Base-by-base conservation (phyloP, 2,888 invertebrate species). In the Sipha maydis region DNA sequence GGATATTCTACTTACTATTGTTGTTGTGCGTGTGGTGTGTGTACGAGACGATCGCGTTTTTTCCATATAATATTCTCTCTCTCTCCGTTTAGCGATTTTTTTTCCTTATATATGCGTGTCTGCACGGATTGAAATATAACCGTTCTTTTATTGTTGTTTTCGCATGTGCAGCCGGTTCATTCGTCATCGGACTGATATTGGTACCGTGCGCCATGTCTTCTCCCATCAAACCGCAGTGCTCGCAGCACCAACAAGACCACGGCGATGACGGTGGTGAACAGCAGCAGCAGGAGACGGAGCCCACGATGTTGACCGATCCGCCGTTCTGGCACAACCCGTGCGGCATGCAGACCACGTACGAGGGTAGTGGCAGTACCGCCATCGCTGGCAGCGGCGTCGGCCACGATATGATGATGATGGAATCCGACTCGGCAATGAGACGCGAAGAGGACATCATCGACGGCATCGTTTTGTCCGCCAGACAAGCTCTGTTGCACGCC, bases 301-400 rank as follows among this genome's bases (percentile, higher is more conserved):
- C 71, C 17, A 28, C 73, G 75, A 56, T 14, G 38, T 41, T 79
- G 25, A 75, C 86, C 78, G 80, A 28, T 41, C 56, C 86, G 61
- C 86, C 86, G 80, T 88, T 88, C 31, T 88, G 86, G 86, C 73
- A 80, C 67, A 88, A 88, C 31, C 86, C 86, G 54, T 88, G 86
- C 48, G 86, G 86, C 80, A 80, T 25, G 86, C 75, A 78, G 17
- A 9, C 54, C 79, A 38, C 79, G 61, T 41, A 28, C 31, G 86
- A 88, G 28, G 80, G 86, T 5, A 88, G 79, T 48, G 85, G 85
- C 25, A 48, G 11, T 14, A 14, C 14, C 3, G 14, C 48, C 11
- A 48, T 48, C 48, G 48, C 48, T 0, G 14, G 48, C 48, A 77
- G 67, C 25, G 76, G 77, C 17, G 71, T 25, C 34, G 71, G 69